Evolutionary conservation across 2,113 vertebrate genomes (phyloP), one percentile per base, ranked within the genome.

Genomic region (Opisthocomus hoazin): DNA sequence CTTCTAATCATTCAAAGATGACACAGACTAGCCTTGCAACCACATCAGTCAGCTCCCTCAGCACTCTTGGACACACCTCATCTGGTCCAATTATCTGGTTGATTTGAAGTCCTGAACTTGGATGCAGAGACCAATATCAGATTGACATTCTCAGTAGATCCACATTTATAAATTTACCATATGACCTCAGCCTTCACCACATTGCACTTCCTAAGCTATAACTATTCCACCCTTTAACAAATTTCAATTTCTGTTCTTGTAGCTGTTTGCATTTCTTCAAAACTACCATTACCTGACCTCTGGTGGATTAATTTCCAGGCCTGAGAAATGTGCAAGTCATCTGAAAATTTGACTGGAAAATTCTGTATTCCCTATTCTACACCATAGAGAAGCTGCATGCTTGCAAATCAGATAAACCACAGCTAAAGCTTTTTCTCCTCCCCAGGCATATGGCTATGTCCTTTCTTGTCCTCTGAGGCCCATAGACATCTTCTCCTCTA

Each of bases 391-490:
- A 84, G 19, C 13, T 56, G 26, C 23, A 84, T 2, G 5, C 9
- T 61, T 75, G 37, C 20, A 82, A 79, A 76, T 79, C 45, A 83
- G 8, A 48, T 32, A 91, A 96, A 79, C 27, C 65, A 50, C 74
- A 87, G 21, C 18, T 87, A 81, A 89, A 68, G 9, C 8, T 65
- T 26, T 60, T 74, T 82, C 34, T 89, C 43, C 17, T 85, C 20
- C 16, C 13, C n/a, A 73, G 53, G 58, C 24, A 15, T 50, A 73
- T 3, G 29, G 29, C 23, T 48, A 34, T 84, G 89, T 41, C 81
- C 90, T 94, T 97, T 93, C 53, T 88, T 41, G 70, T 93, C 74
- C 93, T 96, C 58, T 95, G 65, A 96, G 54, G n/a, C 14, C 10
- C 41, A 87, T 64, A 84, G 60, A 57, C 34, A 76, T 45, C 39